phyloP scores from a whole-genome alignment of 2,888 invertebrate genomes.

The Alentia gelatinosa region DNA sequence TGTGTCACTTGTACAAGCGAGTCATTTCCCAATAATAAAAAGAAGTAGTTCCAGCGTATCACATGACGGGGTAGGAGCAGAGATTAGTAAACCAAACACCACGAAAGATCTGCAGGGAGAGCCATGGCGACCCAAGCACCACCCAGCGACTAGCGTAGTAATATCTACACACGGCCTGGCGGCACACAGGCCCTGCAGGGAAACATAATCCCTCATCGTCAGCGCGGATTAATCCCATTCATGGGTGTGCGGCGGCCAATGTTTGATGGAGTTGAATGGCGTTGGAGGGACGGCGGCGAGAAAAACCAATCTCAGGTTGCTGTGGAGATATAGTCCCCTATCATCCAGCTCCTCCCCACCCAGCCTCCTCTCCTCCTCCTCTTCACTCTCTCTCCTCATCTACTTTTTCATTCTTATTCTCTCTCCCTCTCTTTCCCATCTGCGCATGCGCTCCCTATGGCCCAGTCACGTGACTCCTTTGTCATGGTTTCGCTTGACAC shows the following conservation, averaged over 20 bases:
- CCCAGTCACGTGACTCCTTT: neutral
- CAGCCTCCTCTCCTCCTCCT: neutral
- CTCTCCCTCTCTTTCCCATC: neutral
- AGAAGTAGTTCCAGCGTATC: no score
- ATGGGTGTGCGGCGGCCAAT: neutral
- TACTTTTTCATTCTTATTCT: neutral
- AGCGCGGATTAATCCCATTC: neutral
- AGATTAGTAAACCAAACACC: no score
- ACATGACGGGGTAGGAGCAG: no score
- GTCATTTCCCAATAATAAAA: no score
- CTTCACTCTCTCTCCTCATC: neutral
- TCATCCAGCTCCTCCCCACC: no score
- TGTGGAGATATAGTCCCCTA: neutral
- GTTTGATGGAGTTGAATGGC: slow-evolving; percentile 1
- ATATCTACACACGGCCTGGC: neutral
- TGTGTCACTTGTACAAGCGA: no score
- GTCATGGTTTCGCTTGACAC: slow-evolving; percentile 2
- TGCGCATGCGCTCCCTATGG: neutral
- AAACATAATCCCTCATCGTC: neutral
- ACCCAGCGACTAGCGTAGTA: neutral
- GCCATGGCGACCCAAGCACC: neutral
- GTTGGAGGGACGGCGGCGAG: neutral
- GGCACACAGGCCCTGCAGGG: no score
- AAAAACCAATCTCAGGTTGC: neutral
- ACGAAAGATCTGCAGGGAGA: no score